Evolutionary conservation across 2,113 vertebrate genomes (phyloP), one percentile per base, ranked within the genome.

Genomic region (Pseudolaguvia tuberculata): DNA sequence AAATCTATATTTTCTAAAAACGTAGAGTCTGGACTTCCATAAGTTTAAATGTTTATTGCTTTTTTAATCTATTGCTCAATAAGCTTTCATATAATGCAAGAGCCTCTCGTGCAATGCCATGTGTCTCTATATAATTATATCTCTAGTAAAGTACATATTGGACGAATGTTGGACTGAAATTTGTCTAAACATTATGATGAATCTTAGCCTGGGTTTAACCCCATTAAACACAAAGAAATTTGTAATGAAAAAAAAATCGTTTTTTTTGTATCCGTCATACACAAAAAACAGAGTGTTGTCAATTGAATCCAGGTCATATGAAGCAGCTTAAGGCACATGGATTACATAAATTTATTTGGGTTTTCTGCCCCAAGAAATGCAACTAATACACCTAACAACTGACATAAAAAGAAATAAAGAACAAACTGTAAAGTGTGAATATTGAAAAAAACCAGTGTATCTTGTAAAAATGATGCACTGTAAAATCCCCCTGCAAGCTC

Each of bases 231-330:
- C n/a, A 65, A 65, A 15, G 2, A 45, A 47, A 47, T 65, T 5
- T 15, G 61, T 63, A n/a, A 13, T 14, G 5, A 20, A 27, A 57
- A 57, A n/a, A 18, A 25, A 29, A 11, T 11, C 9, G 20, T n/a
- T n/a, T n/a, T n/a, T n/a, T n/a, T n/a, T n/a, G n/a, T n/a, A n/a
- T n/a, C n/a, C n/a, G n/a, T n/a, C 18, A 61, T 9, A 39, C 1
- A 62, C 8, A 47, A 6, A 65, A 2, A 15, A 70, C 77, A 78
- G 72, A 75, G 70, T 79, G 84, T 84, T 39, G 84, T 78, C 88
- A 87, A 89, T 88, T 81, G 55, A 87, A 89, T 86, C 85, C 83
- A 80, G 73, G 79, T 80, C 82, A 85, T 83, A 75, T 21, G 59
- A 80, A 79, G 83, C 76, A 79, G 77, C 79, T 76, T 56, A 62